Conservation (phyloP, 2,797 vertebrate genomes). For the Clangula hyemalis region DNA sequence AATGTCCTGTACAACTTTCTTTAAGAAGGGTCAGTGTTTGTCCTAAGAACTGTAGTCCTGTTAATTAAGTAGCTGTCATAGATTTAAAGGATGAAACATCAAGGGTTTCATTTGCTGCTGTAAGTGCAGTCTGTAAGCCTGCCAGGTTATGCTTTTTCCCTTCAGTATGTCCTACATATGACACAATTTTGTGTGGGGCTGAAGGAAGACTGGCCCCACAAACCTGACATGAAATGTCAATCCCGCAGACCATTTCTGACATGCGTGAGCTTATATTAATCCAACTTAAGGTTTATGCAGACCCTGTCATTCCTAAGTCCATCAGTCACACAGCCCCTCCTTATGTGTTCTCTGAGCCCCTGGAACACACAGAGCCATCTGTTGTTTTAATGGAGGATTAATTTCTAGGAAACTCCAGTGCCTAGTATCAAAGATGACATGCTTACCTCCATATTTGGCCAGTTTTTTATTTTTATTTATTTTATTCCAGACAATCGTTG, state of each 20-base stretch:
- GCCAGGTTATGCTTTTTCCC: conserved; percentile 19
- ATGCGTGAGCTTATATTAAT: conserved; percentile 84
- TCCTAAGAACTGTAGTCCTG: conserved; percentile 32
- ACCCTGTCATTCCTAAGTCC: conserved; percentile 85
- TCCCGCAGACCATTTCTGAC: conserved; percentile 77
- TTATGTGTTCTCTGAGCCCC: conserved; percentile 49
- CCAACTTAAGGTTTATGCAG: conserved; percentile 83
- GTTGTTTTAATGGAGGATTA: conserved; percentile 78
- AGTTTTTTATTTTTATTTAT: background rate
- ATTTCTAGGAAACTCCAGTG: conserved; percentile 79
- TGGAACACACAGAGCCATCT: conserved; percentile 77
- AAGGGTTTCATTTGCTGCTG: conserved; percentile 9
- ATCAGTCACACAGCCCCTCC: conserved; percentile 69
- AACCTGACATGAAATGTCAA: conserved; percentile 23
- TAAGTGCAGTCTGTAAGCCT: conserved; percentile 24
- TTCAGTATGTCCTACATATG: background rate
- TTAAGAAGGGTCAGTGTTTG: conserved; percentile 28
- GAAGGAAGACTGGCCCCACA: background rate
- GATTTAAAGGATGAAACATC: conserved; percentile 56
- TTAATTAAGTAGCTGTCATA: conserved; percentile 54
- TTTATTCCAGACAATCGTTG: background rate
- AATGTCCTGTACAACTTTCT: background rate
- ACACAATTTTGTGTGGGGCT: background rate
- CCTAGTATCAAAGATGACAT: conserved; percentile 23
- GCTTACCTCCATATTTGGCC: conserved; percentile 31